These are phyloP conservation scores for Gorsachius magnificus DNA, from an alignment of 2,797 vertebrate genomes.

Conservation along the genomic window DNA sequence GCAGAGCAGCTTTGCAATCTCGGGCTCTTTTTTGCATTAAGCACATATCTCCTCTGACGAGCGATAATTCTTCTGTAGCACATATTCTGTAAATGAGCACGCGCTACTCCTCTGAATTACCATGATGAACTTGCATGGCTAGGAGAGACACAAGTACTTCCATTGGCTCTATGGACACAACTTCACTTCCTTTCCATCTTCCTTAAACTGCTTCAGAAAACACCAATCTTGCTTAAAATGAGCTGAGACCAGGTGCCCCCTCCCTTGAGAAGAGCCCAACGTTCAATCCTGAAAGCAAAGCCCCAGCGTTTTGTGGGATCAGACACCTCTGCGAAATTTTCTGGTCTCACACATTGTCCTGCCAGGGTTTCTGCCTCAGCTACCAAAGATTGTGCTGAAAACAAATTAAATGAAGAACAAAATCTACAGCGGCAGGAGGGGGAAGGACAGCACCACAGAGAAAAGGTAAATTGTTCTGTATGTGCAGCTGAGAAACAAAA, in stretches of 20 bases:
- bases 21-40: background rate
- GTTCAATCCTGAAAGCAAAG: background rate
- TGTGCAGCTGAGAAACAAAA: background rate
- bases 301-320: background rate
- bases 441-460: background rate
- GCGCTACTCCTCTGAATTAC: background rate
- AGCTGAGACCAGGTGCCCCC: background rate
- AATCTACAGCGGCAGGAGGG: background rate
- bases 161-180: background rate
- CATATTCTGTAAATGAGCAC: background rate
- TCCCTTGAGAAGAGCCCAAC: background rate
- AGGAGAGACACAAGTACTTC: background rate
- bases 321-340: background rate
- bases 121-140: accelerated
- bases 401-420: background rate
- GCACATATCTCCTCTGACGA: background rate
- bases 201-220: background rate
- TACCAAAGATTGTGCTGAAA: background rate
- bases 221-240: background rate
- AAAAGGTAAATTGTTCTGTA: background rate
- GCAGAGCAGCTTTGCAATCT: background rate
- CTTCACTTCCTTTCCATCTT: background rate
- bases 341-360: background rate
- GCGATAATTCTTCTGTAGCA: background rate
- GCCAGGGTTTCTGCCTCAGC: background rate